Conservation (phyloP, 2,888 invertebrate species). For the Globia sparganii region DNA sequence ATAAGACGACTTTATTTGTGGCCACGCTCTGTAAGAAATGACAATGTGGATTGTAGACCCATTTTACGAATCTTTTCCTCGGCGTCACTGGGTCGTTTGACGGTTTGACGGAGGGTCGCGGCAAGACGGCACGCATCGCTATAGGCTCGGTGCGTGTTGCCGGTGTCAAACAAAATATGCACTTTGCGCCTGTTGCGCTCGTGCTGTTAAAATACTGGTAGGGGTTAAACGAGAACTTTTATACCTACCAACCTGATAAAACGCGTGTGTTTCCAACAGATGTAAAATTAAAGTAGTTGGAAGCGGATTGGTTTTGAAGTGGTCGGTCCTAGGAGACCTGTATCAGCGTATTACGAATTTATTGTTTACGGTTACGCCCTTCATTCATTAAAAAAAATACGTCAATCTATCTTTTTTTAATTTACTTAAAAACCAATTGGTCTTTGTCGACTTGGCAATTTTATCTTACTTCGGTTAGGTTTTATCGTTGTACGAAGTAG, state of each 20-base stretch:
- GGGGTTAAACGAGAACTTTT: background rate
- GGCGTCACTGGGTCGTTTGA: slow-evolving; percentile 17
- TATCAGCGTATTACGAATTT: background rate
- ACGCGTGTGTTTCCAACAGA: slow-evolving; percentile 11
- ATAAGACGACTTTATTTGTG: background rate
- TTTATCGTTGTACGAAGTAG: background rate
- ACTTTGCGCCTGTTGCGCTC: background rate
- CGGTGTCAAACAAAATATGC: background rate
- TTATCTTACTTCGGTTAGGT: background rate
- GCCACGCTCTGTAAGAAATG: background rate
- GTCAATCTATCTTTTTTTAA: no score
- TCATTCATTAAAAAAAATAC: background rate
- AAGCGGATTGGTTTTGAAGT: slow-evolving; percentile 15
- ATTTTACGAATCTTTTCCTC: background rate
- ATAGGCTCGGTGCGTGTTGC: background rate
- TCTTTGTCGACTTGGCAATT: background rate
- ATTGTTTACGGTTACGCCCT: no score
- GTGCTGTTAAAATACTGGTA: background rate
- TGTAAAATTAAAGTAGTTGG: slow-evolving; percentile 14
- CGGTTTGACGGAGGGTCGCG: slow-evolving; percentile 8
- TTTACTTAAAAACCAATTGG: background rate
- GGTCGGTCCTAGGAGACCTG: background rate
- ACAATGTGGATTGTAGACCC: no score
- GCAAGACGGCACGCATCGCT: slow-evolving; percentile 2
- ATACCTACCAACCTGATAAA: background rate